Evolutionary conservation across 2,113 vertebrate species (phyloP).

Genomic region (Clarias magur): DNA sequence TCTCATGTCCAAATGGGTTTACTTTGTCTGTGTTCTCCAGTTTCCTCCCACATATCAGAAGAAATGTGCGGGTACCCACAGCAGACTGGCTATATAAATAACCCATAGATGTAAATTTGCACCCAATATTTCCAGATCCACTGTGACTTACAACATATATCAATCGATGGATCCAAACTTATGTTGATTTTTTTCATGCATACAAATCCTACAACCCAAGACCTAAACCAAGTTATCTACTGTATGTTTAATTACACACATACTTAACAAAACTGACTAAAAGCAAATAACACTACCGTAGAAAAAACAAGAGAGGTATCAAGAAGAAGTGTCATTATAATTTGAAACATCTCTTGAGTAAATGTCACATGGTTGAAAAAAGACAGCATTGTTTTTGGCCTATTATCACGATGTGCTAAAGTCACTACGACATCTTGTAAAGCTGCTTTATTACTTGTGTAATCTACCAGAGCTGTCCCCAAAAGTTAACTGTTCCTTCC

Average conservation of each 20-base stretch:
- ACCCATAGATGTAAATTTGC: neutral
- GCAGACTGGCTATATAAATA: neutral
- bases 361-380: neutral
- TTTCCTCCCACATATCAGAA: neutral
- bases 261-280: neutral
- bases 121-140: neutral
- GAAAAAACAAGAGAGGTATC: neutral
- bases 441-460: constrained; percentile 7
- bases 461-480: neutral
- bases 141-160: neutral
- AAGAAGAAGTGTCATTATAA: neutral
- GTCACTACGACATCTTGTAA: neutral
- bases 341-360: constrained; percentile 6
- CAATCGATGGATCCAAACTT: too few relatives aligned
- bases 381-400: neutral
- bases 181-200: neutral
- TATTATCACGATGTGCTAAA: neutral
- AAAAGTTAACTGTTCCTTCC: too few relatives aligned
- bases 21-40: neutral
- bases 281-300: neutral
- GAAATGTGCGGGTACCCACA: neutral
- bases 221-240: neutral
- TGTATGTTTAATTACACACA: neutral
- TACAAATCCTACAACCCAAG: neutral
- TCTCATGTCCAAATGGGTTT: neutral